Conservation (phyloP, 2,888 invertebrate genomes). For the Pandemis cinnamomeana region DNA sequence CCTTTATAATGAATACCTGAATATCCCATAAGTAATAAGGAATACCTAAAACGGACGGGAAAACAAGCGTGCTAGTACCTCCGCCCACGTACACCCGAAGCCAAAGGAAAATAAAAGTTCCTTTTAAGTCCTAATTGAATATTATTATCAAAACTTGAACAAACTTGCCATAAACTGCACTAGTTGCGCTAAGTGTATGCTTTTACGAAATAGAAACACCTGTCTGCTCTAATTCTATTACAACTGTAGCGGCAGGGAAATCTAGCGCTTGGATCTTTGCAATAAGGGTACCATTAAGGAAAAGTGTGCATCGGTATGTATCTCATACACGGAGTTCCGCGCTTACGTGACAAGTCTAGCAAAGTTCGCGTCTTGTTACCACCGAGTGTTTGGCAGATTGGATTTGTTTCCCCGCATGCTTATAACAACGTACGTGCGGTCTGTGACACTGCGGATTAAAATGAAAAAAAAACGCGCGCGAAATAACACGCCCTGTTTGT, state of each 20-base stretch:
- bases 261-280: constrained; percentile 45
- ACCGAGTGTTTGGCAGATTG: constrained; percentile 75
- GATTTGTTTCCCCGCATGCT: constrained; percentile 78
- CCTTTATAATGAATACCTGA: too few species aligned
- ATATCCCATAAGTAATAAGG: too few species aligned
- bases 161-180: constrained; percentile 15
- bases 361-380: constrained; percentile 76
- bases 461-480: constrained; percentile 50
- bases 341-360: constrained; percentile 70
- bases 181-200: constrained; percentile 58
- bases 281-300: constrained; percentile 46
- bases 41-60: too few species aligned
- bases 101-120: not conserved
- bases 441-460: constrained; percentile 62
- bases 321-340: constrained; percentile 59
- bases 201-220: constrained; percentile 63
- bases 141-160: not conserved
- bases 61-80: too few species aligned
- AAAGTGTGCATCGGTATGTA: constrained; percentile 49
- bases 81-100: too few species aligned
- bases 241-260: constrained; percentile 45
- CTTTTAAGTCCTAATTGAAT: not conserved
- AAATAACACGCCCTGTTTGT: constrained; percentile 29
- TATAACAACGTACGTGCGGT: constrained; percentile 66
- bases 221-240: constrained; percentile 50